Evolutionary conservation across 2,888 invertebrate genomes (phyloP), one percentile per base, ranked within the genome.

Genomic region (Synergus japonicus): DNA sequence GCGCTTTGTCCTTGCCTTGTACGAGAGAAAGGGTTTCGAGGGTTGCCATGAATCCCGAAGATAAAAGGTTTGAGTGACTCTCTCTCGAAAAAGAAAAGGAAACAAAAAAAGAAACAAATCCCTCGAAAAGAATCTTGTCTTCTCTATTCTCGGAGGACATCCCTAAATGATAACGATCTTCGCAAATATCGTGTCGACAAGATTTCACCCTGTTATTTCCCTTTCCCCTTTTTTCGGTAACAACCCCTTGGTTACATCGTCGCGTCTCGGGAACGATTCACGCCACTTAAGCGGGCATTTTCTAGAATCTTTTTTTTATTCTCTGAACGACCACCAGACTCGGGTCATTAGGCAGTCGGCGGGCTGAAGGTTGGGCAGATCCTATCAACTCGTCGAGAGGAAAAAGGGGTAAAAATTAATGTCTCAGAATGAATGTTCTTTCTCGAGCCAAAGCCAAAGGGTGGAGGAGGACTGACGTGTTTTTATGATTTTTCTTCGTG

Each of bases 331-430:
- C 77, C 83, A 83, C 81, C 81, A 86, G 83, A 84, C 86, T 87
- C 88, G 92, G 90, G 91, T 92, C 91, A 92, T 92, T 92, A 91
- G 91, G 90, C 90, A 91, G 88, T 82, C 82, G 82, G 73, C 83
- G 85, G 84, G 80, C 79, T 67, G 54, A 22, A 60, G 46, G 41
- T 60, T 54, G 49, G 43, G n/a, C 69, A 77, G 76, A 80, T 79
- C 78, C 83, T 81, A 78, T 63, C 81, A 83, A 83, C 84, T 85
- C 83, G 82, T 85, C 84, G 86, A 84, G 84, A 82, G 81, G 84
- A 83, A 81, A 88, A 88, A 90, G 90, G 91, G 90, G 90, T 90
- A 92, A 91, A 91, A 92, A 92, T 91, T 92, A 92, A 92, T 92
- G 92, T 92, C 90, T 92, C 90, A 91, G 92, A 92, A 92, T 90